Evolutionary conservation across 2,797 vertebrate species (phyloP), one percentile per base, ranked within the genome.

Genomic region (Diplodus puntazzo): DNA sequence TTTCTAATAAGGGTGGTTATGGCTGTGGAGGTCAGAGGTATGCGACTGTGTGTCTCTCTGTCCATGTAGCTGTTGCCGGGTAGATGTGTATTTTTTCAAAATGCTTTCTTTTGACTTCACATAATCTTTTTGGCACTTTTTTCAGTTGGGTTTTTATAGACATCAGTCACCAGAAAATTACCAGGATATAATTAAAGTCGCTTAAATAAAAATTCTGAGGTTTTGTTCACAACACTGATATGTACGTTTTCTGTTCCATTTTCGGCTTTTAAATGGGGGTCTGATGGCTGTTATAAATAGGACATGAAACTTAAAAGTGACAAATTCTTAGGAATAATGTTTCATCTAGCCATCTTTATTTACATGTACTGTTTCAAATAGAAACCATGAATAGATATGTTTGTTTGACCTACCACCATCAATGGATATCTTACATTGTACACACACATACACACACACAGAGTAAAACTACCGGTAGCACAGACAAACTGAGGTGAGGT

Each of bases 61-160:
- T 49, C 39, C 63, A n/a, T 34, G 34, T 48, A 14, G 0, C 77
- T 83, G 86, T 86, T 84, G 81, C 88, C 50, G 82, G 80, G 77
- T 25, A 75, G 27, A 85, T n/a, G 7, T 0, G 0, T 23, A 0
- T 0, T 27, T 72, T 57, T 17, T 50, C 6, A 27, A 17, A 20
- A 34, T 46, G 39, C 20, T 20, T 11, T n/a, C 43, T 34, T 5
- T 16, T 27, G 7, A 59, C 13, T 8, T 25, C 27, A 27, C 17
- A 17, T 5, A 12, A 16, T 54, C 9, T 60, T 4, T 61, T 54
- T 60, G 10, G 17, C 1, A 20, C 48, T 10, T 9, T 6, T 11
- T 4, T 18, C 4, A 12, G 2, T 11, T 2, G 11, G 8, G 18
- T 42, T 23, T 70, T 61, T 34, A 10, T 11, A 12, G 2, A 3